A percentile compares a stretch with the other conserved stretches of the same genome.
Evolutionary conservation across 1,140 invertebrate species (phyloP).

Genomic region (Achatina immaculata): DNA sequence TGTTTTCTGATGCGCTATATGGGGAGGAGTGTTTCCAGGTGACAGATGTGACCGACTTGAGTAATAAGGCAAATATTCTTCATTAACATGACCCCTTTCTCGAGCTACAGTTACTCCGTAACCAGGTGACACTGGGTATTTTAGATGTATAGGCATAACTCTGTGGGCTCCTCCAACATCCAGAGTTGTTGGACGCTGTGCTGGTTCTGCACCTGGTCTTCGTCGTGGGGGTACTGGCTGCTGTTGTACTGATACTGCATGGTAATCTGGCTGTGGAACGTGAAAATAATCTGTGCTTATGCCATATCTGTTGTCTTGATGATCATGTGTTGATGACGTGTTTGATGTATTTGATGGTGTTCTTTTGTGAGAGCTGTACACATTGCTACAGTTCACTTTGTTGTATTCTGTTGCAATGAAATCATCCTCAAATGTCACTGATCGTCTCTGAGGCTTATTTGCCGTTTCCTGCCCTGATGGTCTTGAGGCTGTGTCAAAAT

Average conservation of each 20-base stretch:
- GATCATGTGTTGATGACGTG: constrained; percentile 70
- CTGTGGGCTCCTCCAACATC: constrained; percentile 68
- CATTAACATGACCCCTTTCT: constrained; percentile 42
- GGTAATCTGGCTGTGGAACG: constrained; percentile 71
- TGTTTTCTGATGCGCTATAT: constrained; percentile 70
- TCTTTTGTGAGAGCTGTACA: constrained; percentile 73
- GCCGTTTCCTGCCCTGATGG: constrained; percentile 44
- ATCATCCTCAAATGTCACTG: constrained; percentile 69
- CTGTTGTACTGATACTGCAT: constrained; percentile 48
- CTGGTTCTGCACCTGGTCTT: constrained; percentile 74
- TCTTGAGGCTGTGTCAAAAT: constrained; percentile 62
- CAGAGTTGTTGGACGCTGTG: constrained; percentile 82
- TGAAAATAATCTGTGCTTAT: constrained; percentile 74
- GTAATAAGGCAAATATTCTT: constrained; percentile 56
- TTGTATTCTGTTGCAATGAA: constrained; percentile 51
- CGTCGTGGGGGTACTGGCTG: constrained; percentile 48
- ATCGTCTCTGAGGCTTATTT: constrained; percentile 64
- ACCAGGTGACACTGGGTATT: constrained; percentile 47
- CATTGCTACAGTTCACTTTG: constrained; percentile 52
- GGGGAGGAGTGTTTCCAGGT: constrained; percentile 68
- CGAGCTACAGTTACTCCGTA: constrained; percentile 41
- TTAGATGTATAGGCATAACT: constrained; percentile 41
- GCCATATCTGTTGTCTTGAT: constrained; percentile 61
- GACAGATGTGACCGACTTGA: constrained; percentile 65
- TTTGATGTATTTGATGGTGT: constrained; percentile 82